Evolutionary conservation across 2,888 invertebrate genomes (phyloP).

Genomic region (Teleogryllus oceanicus): DNA sequence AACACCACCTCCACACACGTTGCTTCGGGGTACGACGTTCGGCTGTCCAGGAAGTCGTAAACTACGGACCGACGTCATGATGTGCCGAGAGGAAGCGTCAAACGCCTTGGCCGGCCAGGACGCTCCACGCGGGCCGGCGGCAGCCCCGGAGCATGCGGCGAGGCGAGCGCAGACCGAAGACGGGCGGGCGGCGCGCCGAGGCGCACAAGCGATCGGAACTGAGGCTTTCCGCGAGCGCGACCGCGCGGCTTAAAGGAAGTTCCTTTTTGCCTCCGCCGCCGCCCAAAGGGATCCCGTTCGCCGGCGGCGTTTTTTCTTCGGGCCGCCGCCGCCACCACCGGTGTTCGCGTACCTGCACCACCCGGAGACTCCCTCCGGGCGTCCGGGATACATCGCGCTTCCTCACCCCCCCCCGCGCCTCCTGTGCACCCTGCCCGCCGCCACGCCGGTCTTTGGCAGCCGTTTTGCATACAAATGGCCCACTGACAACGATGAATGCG

Average conservation of each 20-base stretch:
- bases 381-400: not conserved
- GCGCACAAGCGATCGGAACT: not conserved
- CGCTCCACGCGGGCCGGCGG: not conserved
- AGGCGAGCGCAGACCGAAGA: not conserved
- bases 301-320: not conserved
- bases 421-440: not conserved
- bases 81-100: not conserved
- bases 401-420: not conserved
- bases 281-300: not conserved
- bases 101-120: not conserved
- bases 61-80: not conserved
- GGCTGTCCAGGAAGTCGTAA: not conserved
- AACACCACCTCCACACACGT: not conserved
- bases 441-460: not conserved
- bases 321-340: too few relatives aligned
- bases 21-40: not conserved
- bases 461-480: slow-evolving; percentile 2
- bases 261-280: not conserved
- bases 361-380: not conserved
- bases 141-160: not conserved
- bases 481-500: not conserved
- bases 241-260: not conserved
- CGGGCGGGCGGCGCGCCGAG: not conserved
- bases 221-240: not conserved
- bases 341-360: too few relatives aligned